Base-by-base conservation (phyloP, 2,888 invertebrate genomes). In the Anticlea derivata region DNA sequence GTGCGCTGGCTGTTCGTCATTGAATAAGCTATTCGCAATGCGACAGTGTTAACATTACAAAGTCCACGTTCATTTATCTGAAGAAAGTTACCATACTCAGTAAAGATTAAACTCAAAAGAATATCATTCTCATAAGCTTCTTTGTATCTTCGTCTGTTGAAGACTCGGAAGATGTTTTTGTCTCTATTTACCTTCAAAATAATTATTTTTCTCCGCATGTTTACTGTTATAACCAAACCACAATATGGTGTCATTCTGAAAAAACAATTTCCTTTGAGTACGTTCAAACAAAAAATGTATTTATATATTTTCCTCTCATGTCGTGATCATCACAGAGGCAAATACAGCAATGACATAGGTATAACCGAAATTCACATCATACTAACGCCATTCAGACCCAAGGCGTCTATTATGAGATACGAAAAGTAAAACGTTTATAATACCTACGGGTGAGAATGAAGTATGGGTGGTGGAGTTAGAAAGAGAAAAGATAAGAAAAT, bases 401-500 rank as follows among this genome's bases (percentile, higher is more conserved):
- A 74, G 75, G 78, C 80, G 76, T 78, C 78, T 81, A 80, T 82
- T 79, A 80, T 65, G 75, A 79, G 83, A 86, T 86, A 85, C 82
- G 82, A 83, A 85, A 86, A 85, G 81, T 86, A 84, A 84, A 86
- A 80, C 86, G 85, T 80, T 86, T 83, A 85, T 86, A 87, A 87
- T 83, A n/a, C n/a, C n/a, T n/a, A 78, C 80, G 77, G 75, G 74
- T 75, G 72, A 59, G 78, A 85, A 88, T 88, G 86, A 88, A 85
- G 86, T 86, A 88, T 87, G 85, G 80, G 69, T 78, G 80, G 80
- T 83, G 82, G 83, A 86, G 87, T 84, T 85, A 88, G 86, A 86
- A 84, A 85, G 84, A 86, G 86, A 85, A 82, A 84, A 86, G 90
- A 90, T 89, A 89, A 89, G 90, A 86, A 89, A 87, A 89, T 89